Conservation (phyloP, 2,113 vertebrate species). For the Caranx melampygus region DNA sequence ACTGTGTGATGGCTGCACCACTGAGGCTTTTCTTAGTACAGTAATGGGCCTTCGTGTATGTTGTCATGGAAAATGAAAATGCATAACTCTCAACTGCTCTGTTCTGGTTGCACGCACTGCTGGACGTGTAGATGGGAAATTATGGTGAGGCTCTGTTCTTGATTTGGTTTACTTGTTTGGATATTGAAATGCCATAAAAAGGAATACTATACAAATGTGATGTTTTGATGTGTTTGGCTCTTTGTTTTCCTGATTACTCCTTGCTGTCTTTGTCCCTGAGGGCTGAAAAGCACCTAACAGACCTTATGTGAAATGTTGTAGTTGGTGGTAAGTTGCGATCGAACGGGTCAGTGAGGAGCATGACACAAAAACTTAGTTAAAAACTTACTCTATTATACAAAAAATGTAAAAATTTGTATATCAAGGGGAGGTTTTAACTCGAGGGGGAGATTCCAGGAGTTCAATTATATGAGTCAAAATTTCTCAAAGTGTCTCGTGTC, state of each 20-base stretch:
- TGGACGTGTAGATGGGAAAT: not conserved
- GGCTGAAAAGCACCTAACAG: not conserved
- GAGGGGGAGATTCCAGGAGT: too few species aligned
- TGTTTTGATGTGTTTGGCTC: not conserved
- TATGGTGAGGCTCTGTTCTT: not conserved
- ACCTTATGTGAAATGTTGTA: too few species aligned
- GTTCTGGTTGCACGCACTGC: not conserved
- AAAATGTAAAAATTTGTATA: too few species aligned
- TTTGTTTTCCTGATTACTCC: not conserved
- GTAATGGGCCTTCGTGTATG: not conserved
- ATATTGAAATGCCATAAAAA: not conserved
- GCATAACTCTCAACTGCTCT: not conserved
- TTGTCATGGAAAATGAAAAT: constrained; percentile 2
- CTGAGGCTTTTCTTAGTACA: not conserved
- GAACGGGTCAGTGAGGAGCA: too few species aligned
- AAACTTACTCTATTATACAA: too few species aligned
- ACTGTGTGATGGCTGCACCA: too few species aligned
- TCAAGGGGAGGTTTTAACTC: too few species aligned
- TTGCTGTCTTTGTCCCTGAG: not conserved
- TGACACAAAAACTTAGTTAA: too few species aligned
- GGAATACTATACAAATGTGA: not conserved
- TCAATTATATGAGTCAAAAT: too few species aligned
- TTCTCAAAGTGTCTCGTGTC: too few species aligned
- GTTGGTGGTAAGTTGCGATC: too few species aligned
- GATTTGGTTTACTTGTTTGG: not conserved